These are phyloP conservation scores for Lasioglossum leucozonium DNA, from an alignment of 2,888 invertebrate species.

Conservation along the genomic window DNA sequence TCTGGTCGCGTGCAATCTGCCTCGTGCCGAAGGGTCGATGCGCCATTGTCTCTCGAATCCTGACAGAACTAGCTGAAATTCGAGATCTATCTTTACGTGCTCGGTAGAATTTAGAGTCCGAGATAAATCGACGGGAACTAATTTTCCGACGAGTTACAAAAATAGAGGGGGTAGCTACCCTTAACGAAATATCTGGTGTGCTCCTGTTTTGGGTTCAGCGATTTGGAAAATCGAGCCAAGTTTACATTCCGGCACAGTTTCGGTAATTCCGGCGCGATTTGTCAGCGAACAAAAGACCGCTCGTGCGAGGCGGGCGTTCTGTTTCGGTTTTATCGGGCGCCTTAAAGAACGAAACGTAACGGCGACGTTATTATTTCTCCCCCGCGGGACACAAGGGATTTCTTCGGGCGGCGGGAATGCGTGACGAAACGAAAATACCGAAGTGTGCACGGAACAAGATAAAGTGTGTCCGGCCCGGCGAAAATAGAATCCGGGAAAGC, in stretches of 20 bases:
- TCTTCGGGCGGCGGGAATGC: constrained; percentile 11
- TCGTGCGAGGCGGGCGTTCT: neutral
- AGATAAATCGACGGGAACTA: too few species aligned
- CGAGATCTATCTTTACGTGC: neutral
- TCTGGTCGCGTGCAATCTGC: constrained; percentile 5
- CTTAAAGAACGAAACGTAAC: constrained; percentile 24
- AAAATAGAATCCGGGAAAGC: constrained; percentile 39
- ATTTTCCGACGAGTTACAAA: neutral
- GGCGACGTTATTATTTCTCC: constrained; percentile 30
- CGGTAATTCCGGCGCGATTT: neutral
- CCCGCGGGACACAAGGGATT: neutral
- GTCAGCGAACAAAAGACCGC: neutral
- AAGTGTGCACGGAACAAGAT: constrained; percentile 43
- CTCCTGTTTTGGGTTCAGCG: neutral
- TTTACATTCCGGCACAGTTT: neutral
- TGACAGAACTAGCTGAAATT: neutral
- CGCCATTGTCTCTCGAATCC: neutral
- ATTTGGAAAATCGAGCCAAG: neutral
- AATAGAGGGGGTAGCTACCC: neutral
- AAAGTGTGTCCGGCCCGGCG: constrained; percentile 37
- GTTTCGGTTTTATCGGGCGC: neutral
- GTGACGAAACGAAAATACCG: constrained; percentile 48
- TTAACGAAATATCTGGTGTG: neutral
- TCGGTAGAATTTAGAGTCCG: neutral
- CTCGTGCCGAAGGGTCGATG: neutral